Percentiles rank a stretch among this genome's conserved stretches.
These are phyloP conservation scores for Enteromius thamalakanensis DNA, from an alignment of 2,797 vertebrate genomes.

Conservation along the genomic window DNA sequence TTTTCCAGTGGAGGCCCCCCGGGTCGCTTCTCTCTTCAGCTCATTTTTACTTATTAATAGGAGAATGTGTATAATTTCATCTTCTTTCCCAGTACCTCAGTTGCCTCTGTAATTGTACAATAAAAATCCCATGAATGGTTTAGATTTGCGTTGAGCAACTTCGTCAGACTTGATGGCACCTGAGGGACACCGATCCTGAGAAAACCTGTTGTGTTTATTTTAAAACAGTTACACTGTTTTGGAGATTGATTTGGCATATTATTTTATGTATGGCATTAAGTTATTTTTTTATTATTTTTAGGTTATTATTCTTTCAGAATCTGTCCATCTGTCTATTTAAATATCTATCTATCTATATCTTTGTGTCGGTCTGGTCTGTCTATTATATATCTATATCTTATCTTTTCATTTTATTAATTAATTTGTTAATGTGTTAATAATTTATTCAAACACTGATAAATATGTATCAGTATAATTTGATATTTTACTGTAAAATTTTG, in stretches of 20 bases:
- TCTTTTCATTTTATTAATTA: not conserved
- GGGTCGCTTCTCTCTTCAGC: not conserved
- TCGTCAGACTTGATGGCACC: not conserved
- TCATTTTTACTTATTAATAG: constrained; percentile 33
- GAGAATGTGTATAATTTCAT: constrained; percentile 44
- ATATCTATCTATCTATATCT: not conserved
- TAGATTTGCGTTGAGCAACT: constrained; percentile 45
- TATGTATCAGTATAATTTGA: not conserved
- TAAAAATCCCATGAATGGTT: constrained; percentile 45
- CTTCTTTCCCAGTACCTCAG: constrained; percentile 13
- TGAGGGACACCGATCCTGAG: constrained; percentile 36
- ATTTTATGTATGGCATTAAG: constrained; percentile 3
- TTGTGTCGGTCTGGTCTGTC: not conserved
- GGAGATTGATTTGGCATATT: no score
- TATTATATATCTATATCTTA: not conserved
- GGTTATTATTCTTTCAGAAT: not conserved
- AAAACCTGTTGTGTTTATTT: not conserved
- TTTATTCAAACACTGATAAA: not conserved
- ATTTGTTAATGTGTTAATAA: not conserved
- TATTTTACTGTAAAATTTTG: not conserved
- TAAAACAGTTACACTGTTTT: constrained; percentile 22
- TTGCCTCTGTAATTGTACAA: constrained; percentile 26
- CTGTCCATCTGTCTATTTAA: not conserved
- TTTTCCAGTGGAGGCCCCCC: constrained; percentile 9
- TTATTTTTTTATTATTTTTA: not conserved